These are phyloP conservation scores for Apoderus coryli DNA, from an alignment of 2,888 invertebrate genomes.

Conservation along the genomic window DNA sequence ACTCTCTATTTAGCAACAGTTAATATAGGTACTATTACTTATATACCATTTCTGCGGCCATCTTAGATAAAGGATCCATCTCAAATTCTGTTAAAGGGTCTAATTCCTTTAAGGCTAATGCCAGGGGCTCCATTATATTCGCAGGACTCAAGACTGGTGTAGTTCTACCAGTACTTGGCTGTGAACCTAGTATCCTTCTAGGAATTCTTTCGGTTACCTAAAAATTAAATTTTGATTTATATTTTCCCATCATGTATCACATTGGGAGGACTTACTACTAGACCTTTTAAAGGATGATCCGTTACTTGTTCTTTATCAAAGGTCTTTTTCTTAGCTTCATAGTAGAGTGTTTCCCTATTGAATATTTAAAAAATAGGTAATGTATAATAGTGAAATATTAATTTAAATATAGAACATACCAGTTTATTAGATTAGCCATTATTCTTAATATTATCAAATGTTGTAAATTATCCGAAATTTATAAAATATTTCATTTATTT, in stretches of 20 bases:
- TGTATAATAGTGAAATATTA: too few species aligned
- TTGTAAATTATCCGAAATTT: too few species aligned
- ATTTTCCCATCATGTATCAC: constrained; percentile 1
- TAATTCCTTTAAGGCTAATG: constrained; percentile 48
- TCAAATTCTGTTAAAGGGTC: constrained; percentile 64
- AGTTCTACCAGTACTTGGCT: constrained; percentile 37
- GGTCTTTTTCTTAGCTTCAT: too few species aligned
- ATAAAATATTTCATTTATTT: too few species aligned
- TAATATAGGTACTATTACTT: neutral
- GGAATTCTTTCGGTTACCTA: constrained; percentile 41
- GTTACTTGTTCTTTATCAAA: too few species aligned
- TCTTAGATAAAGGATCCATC: constrained; percentile 48
- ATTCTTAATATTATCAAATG: too few species aligned
- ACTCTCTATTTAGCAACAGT: neutral
- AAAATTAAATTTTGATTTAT: constrained; percentile 11
- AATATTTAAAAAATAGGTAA: too few species aligned
- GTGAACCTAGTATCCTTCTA: constrained; percentile 34
- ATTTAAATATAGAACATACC: too few species aligned
- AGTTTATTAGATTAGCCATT: too few species aligned
- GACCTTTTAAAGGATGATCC: constrained; percentile 47
- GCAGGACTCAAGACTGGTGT: constrained; percentile 31
- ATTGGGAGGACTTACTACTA: constrained; percentile 29
- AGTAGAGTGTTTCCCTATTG: too few species aligned
- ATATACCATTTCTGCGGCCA: constrained; percentile 39
- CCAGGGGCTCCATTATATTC: constrained; percentile 38